Base-by-base conservation (phyloP, 2,113 vertebrate genomes). In the Oreochromis niloticus region DNA sequence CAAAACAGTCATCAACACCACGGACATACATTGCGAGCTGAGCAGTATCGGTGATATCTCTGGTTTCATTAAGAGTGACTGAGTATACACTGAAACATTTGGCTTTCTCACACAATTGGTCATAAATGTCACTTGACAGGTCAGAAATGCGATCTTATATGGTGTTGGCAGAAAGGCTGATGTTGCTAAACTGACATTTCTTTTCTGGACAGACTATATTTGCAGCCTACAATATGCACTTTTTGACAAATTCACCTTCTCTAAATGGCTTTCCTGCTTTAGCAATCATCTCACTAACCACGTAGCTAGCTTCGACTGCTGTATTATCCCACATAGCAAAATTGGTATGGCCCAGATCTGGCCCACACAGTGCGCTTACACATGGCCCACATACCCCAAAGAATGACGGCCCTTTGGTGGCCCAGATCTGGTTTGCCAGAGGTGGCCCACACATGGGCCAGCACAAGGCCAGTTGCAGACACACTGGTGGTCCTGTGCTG, bases 231-330 rank as follows among this genome's bases (percentile, higher is more conserved):
- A 63, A 34, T 34, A 63, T 63, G 30, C 59, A 0, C 5, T 7
- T 63, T 61, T 63, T 3, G 1, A 63, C 6, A 63, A 63, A 0
- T 63, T 36, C 6, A 0, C 59, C 0, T 0, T n/a, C 36, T 63
- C 6, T 36, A 9, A 63, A n/a, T 12, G 32, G 6, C 59, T 36
- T n/a, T 36, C 0, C 1, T 12, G 6, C 17, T 63, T 63, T 63
- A 12, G 17, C 59, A 36, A 3, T n/a, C 1, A 63, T n/a, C 59
- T 63, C 32, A 63, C 59, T 36, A 63, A 36, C 32, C 17, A 63
- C 0, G 0, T 63, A 3, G 59, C 32, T 36, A 63, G 2, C 17
- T 36, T n/a, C 11, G 0, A 63, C 59, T 36, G 17, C 32, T 63
- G 32, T 17, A 63, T 63, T 4, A 63, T 63, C 24, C 24, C 24